Conservation (phyloP, 2,113 vertebrate species). For the western clawed frog (Xenopus tropicalis) region UCB_Xtro_10.0 CM004447.2:71099001-71099500, state of each 20-base stretch:
- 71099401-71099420: conserved; percentile 12
- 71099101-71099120: neutral
- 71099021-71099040: neutral
- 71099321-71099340: conserved; percentile 35
- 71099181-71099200: conserved; percentile 34
- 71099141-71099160: neutral
- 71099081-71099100: neutral
- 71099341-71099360: conserved; percentile 30
- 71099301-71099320: conserved; percentile 17
- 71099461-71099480: no score
- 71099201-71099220: conserved; percentile 27
- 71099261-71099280: conserved; percentile 26
- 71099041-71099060: neutral
- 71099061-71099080: neutral
- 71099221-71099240: conserved; percentile 17
- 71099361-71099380: conserved; percentile 28
- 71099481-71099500: no score
- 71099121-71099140: neutral
- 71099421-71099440: conserved; percentile 3
- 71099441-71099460: neutral
- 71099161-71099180: conserved; percentile 2
- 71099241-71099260: conserved; percentile 34
- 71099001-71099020: neutral
- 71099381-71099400: conserved; percentile 18
- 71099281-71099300: conserved; percentile 12